Conservation (phyloP, 2,888 invertebrate species). For the Dendrolimus houi region DNA sequence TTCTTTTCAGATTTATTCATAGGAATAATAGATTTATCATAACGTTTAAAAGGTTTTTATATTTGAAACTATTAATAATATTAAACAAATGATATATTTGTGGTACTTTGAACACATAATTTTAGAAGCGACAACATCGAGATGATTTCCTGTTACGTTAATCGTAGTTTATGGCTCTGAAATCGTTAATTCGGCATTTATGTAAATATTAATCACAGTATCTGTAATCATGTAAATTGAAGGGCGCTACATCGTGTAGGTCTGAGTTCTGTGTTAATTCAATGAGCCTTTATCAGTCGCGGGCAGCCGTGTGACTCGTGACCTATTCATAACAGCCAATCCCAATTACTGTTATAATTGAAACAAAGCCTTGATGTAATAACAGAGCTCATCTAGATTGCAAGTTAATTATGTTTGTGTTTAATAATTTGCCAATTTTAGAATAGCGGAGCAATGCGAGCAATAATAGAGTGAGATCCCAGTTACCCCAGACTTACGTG, state of each 20-base stretch:
- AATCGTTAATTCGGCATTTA: conserved; percentile 3
- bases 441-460: too few relatives aligned
- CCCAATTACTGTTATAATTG: conserved; percentile 6
- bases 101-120: too few relatives aligned
- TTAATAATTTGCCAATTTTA: neutral
- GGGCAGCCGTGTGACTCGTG: conserved; percentile 8
- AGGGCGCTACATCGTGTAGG: conserved; percentile 4
- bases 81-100: too few relatives aligned
- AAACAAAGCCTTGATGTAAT: neutral
- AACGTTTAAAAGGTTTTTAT: too few relatives aligned
- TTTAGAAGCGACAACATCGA: too few relatives aligned
- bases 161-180: conserved; percentile 4
- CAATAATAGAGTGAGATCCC: too few relatives aligned
- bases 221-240: conserved; percentile 1
- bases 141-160: neutral
- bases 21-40: too few relatives aligned
- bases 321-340: conserved; percentile 4
- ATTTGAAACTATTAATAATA: too few relatives aligned
- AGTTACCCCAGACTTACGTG: too few relatives aligned
- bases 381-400: neutral
- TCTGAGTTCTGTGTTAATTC: neutral
- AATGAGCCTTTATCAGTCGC: conserved; percentile 9
- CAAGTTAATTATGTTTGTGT: neutral
- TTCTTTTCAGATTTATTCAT: too few relatives aligned
- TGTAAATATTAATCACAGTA: conserved; percentile 2